Evolutionary conservation across 1,140 invertebrate species (phyloP).

Genomic region (Tenebrio molitor): DNA sequence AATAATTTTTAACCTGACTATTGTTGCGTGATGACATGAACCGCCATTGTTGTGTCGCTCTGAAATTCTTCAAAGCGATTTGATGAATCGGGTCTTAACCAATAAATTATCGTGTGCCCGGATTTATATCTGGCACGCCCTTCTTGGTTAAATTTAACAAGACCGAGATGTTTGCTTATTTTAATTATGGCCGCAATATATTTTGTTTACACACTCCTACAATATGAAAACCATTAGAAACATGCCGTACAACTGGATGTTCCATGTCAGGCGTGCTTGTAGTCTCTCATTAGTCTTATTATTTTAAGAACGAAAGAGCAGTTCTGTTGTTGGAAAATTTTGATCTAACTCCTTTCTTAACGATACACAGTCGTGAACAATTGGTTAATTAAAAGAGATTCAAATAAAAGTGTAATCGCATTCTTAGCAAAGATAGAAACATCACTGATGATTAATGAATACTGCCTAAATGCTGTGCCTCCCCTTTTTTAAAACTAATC

Average conservation of each 20-base stretch:
- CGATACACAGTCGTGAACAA: too few species aligned
- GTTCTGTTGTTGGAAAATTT: background rate
- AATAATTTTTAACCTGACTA: conserved; percentile 38
- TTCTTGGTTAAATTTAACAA: conserved; percentile 29
- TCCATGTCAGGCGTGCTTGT: background rate
- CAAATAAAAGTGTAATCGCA: too few species aligned
- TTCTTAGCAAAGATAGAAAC: too few species aligned
- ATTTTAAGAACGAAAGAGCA: background rate
- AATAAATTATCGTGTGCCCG: conserved; percentile 23
- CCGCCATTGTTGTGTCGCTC: conserved; percentile 29
- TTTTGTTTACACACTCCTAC: conserved; percentile 21
- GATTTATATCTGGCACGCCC: conserved; percentile 27
- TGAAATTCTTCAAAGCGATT: conserved; percentile 19
- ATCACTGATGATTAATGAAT: too few species aligned
- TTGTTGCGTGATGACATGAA: conserved; percentile 30
- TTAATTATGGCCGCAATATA: conserved; percentile 33
- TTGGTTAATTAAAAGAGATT: too few species aligned
- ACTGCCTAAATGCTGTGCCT: too few species aligned
- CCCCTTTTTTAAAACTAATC: too few species aligned
- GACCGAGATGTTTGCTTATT: conserved; percentile 32
- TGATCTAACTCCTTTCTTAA: too few species aligned
- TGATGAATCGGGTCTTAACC: conserved; percentile 26
- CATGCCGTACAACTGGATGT: background rate
- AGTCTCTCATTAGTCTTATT: conserved; percentile 15
- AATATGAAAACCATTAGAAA: conserved; percentile 28